A percentile compares a stretch with the other conserved stretches of the same genome.
Evolutionary conservation across 2,797 vertebrate species (phyloP).

Genomic region (Syndactyla subalaris): DNA sequence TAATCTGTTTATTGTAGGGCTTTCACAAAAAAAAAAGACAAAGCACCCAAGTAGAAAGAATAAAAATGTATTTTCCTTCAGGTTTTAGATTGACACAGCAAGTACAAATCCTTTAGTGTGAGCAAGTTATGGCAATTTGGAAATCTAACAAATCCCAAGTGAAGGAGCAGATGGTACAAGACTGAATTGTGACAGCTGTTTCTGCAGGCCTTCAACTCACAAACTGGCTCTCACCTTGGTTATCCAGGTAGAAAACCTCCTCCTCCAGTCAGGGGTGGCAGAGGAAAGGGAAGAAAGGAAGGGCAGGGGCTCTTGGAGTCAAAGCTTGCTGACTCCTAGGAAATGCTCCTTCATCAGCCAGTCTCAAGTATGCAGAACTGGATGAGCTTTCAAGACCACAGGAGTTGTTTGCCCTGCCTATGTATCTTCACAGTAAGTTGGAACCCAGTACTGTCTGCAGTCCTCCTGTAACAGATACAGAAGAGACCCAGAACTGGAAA

Average conservation of each 20-base stretch:
- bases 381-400: not conserved
- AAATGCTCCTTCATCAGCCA: slow-evolving; percentile 12
- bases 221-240: slow-evolving; percentile 21
- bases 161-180: not conserved
- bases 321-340: not conserved
- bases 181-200: slow-evolving; percentile 18
- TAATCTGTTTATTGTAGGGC: slow-evolving; percentile 76
- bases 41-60: slow-evolving; percentile 81
- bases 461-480: slow-evolving; percentile 34
- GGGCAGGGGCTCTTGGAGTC: not conserved
- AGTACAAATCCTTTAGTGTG: slow-evolving; percentile 76
- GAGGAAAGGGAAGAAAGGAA: not conserved
- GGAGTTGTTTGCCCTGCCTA: slow-evolving; percentile 36
- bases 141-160: slow-evolving; percentile 43
- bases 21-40: slow-evolving; percentile 74
- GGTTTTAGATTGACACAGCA: slow-evolving; percentile 73
- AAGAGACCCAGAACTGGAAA: slow-evolving; percentile 26
- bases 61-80: slow-evolving; percentile 80
- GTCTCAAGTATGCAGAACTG: not conserved
- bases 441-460: slow-evolving; percentile 44
- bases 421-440: not conserved
- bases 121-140: slow-evolving; percentile 60
- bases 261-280: not conserved
- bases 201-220: not conserved
- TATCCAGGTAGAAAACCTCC: not conserved